These are phyloP conservation scores for Temnothorax nylanderi DNA, from an alignment of 1,140 invertebrate species.

Conservation along the genomic window DNA sequence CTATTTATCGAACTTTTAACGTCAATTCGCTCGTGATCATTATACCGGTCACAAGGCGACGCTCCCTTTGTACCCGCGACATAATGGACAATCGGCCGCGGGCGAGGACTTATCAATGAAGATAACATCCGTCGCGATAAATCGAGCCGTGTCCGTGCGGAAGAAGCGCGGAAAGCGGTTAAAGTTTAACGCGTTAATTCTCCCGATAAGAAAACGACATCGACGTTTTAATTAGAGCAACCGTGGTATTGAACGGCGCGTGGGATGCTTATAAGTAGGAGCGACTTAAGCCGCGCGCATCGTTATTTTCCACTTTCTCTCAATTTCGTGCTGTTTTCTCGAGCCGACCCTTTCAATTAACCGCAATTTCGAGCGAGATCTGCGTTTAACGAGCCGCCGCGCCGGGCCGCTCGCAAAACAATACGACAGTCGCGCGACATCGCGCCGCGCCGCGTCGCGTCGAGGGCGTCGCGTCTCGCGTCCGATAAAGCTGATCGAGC, in stretches of 20 bases:
- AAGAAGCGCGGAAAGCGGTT: neutral
- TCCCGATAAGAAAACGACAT: neutral
- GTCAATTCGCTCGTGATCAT: constrained; percentile 27
- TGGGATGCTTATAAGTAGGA: neutral
- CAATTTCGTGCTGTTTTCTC: constrained; percentile 28
- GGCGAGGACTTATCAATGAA: constrained; percentile 17
- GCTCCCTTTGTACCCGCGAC: neutral
- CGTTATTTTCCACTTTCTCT: constrained; percentile 38
- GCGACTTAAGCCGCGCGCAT: neutral
- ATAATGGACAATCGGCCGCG: neutral
- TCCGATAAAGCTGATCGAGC: constrained; percentile 26
- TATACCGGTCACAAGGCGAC: neutral
- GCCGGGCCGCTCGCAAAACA: neutral
- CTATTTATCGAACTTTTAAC: constrained; percentile 33
- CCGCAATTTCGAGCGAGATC: constrained; percentile 44
- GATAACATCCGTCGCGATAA: constrained; percentile 2
- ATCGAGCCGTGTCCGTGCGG: neutral
- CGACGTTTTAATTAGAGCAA: constrained; percentile 19
- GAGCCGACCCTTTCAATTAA: constrained; percentile 46
- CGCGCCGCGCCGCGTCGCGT: neutral
- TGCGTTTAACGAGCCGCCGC: constrained; percentile 35
- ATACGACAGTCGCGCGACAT: constrained; percentile 7
- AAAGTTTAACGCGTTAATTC: neutral
- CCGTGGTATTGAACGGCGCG: neutral
- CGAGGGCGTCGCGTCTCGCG: neutral